Base-by-base conservation (phyloP, 2,113 vertebrate genomes). In the Oncorhynchus tshawytscha region DNA sequence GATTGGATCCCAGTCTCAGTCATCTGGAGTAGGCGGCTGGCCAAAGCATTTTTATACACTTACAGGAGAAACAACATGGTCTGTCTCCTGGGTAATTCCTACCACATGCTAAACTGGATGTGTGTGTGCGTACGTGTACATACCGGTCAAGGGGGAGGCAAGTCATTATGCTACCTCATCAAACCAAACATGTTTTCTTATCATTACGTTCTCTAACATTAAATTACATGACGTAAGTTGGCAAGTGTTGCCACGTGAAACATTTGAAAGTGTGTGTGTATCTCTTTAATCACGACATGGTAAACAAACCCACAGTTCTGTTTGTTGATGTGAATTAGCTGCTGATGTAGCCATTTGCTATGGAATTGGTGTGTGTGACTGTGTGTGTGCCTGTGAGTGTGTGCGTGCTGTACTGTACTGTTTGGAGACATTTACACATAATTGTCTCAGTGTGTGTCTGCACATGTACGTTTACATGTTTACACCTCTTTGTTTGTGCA, bases 151-250 rank as follows among this genome's bases (percentile, higher is more conserved):
- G 78, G 87, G 84, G 74, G 76, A 89, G 89, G 84, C 71, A 88
- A 88, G 87, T 90, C 92, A 93, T 93, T 93, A 92, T 88, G 83
- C 90, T 91, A 88, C 89, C 90, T 91, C 90, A 88, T 93, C 90
- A 93, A 88, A 92, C 85, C 78, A 85, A 80, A 88, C 84, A 87
- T 92, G 84, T 91, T 92, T 92, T 90, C 82, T 90, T 90, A 88
- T 89, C 87, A 80, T 86, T 85, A 76, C 80, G 72, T 87, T 88
- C 77, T 82, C 71, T 81, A 80, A 78, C 81, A 45, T 45, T 11
- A 11, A 11, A 45, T 45, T 1, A 45, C 39, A 45, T 45, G 9
- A 71, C 70, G 25, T 86, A 24, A 24, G 24, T 24, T 24, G 24
- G 24, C 24, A 51, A 80, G 77, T 74, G 60, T 78, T 75, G 78